Conservation (phyloP, 1,140 invertebrate species). For the Latrodectus geometricus region DNA sequence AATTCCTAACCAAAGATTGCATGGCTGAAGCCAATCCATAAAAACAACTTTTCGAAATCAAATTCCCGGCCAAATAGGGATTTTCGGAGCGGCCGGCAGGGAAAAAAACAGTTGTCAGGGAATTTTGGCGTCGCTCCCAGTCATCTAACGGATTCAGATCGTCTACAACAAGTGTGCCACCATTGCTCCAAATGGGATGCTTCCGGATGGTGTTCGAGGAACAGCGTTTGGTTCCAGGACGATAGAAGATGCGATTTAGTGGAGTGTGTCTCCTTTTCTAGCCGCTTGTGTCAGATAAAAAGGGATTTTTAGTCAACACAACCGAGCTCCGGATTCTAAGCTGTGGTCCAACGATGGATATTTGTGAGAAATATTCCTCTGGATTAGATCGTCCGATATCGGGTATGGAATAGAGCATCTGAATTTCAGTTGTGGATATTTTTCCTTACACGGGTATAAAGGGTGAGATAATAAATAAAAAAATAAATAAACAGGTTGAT, state of each 20-base stretch:
- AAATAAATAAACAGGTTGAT: too few species aligned
- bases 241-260: neutral
- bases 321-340: neutral
- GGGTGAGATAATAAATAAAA: too few species aligned
- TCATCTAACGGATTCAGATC: neutral
- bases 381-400: neutral
- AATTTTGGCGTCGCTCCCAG: slow-evolving; percentile 44
- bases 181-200: slow-evolving; percentile 28
- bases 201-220: neutral
- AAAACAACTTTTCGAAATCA: too few species aligned
- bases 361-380: neutral
- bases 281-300: neutral
- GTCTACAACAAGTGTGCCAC: slow-evolving; percentile 43
- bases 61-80: neutral
- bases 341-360: neutral
- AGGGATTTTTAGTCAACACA: neutral
- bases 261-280: neutral
- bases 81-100: slow-evolving; percentile 4
- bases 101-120: slow-evolving; percentile 2
- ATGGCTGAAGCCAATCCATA: too few species aligned
- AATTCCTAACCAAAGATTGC: too few species aligned
- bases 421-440: too few species aligned
- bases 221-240: neutral
- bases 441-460: too few species aligned
- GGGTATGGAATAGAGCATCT: too few species aligned